Evolutionary conservation across 2,888 invertebrate species (phyloP), one percentile per base, ranked within the genome.

Genomic region (Eugnorisma glareosa): DNA sequence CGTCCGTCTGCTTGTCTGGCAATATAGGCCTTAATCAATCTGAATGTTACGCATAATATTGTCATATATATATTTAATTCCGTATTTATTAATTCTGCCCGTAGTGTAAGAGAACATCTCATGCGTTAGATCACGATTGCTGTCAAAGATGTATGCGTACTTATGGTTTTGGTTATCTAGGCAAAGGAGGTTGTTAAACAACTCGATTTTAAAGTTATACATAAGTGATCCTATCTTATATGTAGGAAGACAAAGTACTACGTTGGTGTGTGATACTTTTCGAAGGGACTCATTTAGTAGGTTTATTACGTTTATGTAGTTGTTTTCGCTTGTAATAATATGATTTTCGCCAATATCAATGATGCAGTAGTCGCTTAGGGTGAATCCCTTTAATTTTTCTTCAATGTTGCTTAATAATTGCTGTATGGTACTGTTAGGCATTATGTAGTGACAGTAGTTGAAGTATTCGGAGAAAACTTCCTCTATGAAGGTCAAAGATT

Each of bases 141-240:
- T n/a, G 64, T 40, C 63, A 11, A n/a, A 40, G 37, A 64, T 64
- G 64, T 15, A 13, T 64, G n/a, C 37, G n/a, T 64, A 40, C 24
- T 40, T 40, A 40, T 64, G 64, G 64, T 64, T 64, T 40, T 40
- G n/a, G 64, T 40, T 40, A n/a, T 64, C 64, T 21, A 64, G 37
- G 37, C 37, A 24, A 64, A 64, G 37, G 1, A 64, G 63, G 37
- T 64, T 64, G 24, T n/a, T 64, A 64, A 64, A 64, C 64, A 64
- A 37, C 64, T 64, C 64, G 15, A 64, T n/a, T 40, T 64, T 64
- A 24, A 31, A 37, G 64, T 64, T 40, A 64, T 64, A 64, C n/a
- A 61, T 61, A 61, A 61, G 61, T 61, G 61, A 63, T n/a, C 28
- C 37, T 2, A n/a, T 24, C 21, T 63, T 63, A n/a, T n/a, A 61